These are phyloP conservation scores for Lepidotrigona ventralis DNA, from an alignment of 1,140 invertebrate species.

Conservation along the genomic window DNA sequence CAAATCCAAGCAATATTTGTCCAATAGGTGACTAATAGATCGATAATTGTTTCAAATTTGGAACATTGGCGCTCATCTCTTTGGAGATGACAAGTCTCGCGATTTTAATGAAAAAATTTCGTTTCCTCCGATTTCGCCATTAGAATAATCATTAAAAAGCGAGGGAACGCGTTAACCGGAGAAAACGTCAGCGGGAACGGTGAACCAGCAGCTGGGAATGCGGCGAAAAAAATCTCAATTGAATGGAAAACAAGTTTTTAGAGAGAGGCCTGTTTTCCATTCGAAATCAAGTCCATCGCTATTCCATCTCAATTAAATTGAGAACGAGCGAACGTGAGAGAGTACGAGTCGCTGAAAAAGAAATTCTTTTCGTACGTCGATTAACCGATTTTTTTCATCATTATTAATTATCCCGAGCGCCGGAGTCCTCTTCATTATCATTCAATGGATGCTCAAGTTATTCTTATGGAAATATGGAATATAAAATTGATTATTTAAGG, in stretches of 20 bases:
- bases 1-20: neutral
- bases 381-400: neutral
- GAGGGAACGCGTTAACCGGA: neutral
- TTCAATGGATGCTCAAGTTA: too few species aligned
- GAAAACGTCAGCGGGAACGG: neutral
- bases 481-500: too few species aligned
- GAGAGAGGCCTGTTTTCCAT: slow-evolving; percentile 6
- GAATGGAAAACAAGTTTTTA: slow-evolving; percentile 32
- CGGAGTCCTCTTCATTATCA: too few species aligned
- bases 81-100: too few species aligned
- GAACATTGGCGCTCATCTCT: too few species aligned
- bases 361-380: neutral
- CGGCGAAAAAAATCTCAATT: slow-evolving; percentile 24
- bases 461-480: too few species aligned
- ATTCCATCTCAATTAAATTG: slow-evolving; percentile 15
- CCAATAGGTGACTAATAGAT: neutral
- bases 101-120: neutral
- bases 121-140: neutral
- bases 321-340: slow-evolving; percentile 20
- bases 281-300: neutral
- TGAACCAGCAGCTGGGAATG: neutral
- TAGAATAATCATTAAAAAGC: neutral
- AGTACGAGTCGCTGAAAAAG: neutral
- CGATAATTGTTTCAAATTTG: neutral
- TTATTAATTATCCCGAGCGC: neutral